Evolutionary conservation across 1,140 invertebrate species (phyloP).

Genomic region (Anastrepha obliqua): DNA sequence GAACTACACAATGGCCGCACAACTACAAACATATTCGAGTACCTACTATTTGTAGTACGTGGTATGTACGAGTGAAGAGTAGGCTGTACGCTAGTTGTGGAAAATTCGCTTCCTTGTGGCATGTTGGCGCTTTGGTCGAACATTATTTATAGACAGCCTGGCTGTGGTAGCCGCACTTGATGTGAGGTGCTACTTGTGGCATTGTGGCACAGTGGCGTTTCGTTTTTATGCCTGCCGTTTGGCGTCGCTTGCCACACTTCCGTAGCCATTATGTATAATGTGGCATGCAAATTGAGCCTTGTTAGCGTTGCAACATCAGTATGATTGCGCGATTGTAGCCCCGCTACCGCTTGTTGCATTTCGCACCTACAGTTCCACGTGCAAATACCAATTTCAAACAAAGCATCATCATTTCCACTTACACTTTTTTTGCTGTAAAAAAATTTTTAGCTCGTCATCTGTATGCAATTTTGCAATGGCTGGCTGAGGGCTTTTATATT

Average conservation of each 20-base stretch:
- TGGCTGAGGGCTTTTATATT: background rate
- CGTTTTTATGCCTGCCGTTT: background rate
- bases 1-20: background rate
- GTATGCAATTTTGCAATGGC: background rate
- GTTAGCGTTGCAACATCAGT: conserved; percentile 9
- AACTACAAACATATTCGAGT: background rate
- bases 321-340: conserved; percentile 2
- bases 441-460: background rate
- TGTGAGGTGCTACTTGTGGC: conserved; percentile 37
- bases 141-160: background rate
- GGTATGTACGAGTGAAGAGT: background rate
- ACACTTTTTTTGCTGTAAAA: background rate
- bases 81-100: background rate
- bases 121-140: conserved; percentile 31
- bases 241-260: background rate
- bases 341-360: conserved; percentile 10
- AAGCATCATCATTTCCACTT: conserved; percentile 25
- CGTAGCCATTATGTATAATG: background rate
- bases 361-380: background rate
- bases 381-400: background rate
- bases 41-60: background rate
- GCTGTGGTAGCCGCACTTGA: background rate
- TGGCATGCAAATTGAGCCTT: conserved; percentile 26
- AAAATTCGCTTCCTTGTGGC: conserved; percentile 17
- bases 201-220: background rate